phyloP scores from a whole-genome alignment of 2,797 vertebrate species.

The Myiothlypis chrysogaster region DNA sequence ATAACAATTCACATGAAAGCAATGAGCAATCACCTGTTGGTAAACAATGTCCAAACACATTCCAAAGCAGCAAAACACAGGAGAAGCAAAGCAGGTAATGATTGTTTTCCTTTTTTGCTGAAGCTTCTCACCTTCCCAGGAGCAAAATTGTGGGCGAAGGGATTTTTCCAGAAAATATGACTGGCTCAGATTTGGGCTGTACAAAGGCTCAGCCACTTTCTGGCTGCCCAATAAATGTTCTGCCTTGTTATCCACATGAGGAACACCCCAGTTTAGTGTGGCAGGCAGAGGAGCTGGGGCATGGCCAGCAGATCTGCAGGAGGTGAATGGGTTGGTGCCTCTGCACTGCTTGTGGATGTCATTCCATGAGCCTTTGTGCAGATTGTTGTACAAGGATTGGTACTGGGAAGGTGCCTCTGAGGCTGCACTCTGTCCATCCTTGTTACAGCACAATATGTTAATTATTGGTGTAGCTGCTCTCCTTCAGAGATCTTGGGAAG shows the following conservation, averaged over 20 bases:
- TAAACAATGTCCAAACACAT: neutral
- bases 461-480: neutral
- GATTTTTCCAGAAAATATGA: neutral
- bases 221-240: rapidly evolving
- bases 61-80: neutral
- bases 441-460: neutral
- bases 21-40: too few species aligned
- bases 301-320: neutral
- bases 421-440: neutral
- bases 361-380: neutral
- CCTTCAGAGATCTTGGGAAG: neutral
- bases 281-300: neutral
- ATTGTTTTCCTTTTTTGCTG: neutral
- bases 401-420: neutral
- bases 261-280: neutral
- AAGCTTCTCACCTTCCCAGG: neutral
- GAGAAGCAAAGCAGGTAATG: neutral
- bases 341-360: neutral
- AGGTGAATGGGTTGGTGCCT: neutral
- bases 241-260: neutral
- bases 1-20: neutral
- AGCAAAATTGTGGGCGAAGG: neutral
- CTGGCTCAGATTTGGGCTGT: neutral
- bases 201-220: neutral
- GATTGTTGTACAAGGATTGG: neutral